Evolutionary conservation across 2,888 invertebrate species (phyloP), one percentile per base, ranked within the genome.

Genomic region (Platycnemis pennipes): DNA sequence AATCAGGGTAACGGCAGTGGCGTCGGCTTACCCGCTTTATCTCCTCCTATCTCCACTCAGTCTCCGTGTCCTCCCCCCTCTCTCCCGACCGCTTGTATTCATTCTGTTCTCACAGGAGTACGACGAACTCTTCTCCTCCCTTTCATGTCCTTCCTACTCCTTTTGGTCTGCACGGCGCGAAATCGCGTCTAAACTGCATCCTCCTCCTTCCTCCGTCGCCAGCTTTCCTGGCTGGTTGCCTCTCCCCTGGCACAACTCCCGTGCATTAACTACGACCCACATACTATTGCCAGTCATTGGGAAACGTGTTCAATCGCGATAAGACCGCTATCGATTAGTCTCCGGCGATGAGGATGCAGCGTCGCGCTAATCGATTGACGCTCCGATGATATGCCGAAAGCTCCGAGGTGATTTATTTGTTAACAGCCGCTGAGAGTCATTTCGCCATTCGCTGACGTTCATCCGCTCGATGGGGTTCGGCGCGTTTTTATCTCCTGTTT

Each of bases 1-100:
- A 89, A 89, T 89, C 89, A 89, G 53, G 13, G 53, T 53, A 89
- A 89, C 56, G 89, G 89, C 89, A 89, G 53, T 42, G 56, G 42
- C n/a, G 53, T 53, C 91, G 31, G 77, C 56, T 63, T 49, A 26
- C 91, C 22, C 44, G 22, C 44, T 63, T 26, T 69, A 26, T 63
- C 44, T n/a, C 13, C 46, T n/a, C 87, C n/a, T 26, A 8, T 22
- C 87, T 22, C 46, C 26, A 44, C 26, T 45, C 45, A 8, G 16
- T 19, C 42, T n/a, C 0, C n/a, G 22, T 13, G 37, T n/a, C 87
- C 8, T 26, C n/a, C 26, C 5, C 13, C 87, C 87, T 11, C 45
- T 45, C 37, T 37, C 45, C 45, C 22, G 19, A 44, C 86, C 19
- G 0, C 86, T 19, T 42, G 42, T 44, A 37, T 44, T 44, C 42